Percentiles rank a stretch among this genome's conserved stretches.
These are phyloP conservation scores for Paraplagusia blochii DNA, from an alignment of 2,113 vertebrate genomes.

Conservation along the genomic window DNA sequence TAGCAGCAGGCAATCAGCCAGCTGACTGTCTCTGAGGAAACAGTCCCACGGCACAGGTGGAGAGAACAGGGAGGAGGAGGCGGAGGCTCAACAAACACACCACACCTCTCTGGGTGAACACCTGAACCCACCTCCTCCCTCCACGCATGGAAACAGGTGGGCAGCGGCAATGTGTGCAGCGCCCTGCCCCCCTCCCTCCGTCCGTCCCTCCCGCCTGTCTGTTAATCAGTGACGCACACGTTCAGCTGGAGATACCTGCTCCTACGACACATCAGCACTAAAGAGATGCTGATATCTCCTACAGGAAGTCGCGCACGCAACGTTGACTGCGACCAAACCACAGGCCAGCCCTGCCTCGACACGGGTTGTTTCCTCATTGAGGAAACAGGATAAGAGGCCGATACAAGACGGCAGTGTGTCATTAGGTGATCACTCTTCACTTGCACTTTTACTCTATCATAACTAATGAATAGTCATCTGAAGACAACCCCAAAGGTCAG, in stretches of 20 bases:
- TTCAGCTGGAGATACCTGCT: constrained; percentile 15
- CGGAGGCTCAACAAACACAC: constrained; percentile 57
- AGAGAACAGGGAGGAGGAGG: constrained; percentile 27
- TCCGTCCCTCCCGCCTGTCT: constrained; percentile 13
- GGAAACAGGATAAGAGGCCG: constrained; percentile 35
- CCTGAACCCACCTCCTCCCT: constrained; percentile 49
- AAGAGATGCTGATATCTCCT: constrained; percentile 10
- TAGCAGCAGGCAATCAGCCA: constrained; percentile 34
- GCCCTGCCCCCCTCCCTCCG: constrained; percentile 8
- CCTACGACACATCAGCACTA: constrained; percentile 20
- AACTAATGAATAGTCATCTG: constrained; percentile 48
- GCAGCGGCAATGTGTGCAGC: not conserved
- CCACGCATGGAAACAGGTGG: constrained; percentile 60
- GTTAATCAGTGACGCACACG: constrained; percentile 41
- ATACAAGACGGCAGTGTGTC: constrained; percentile 10
- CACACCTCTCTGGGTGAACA: constrained; percentile 54
- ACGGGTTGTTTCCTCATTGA: constrained; percentile 22
- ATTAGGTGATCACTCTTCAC: constrained; percentile 45
- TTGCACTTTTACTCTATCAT: constrained; percentile 52
- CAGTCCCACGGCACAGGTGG: constrained; percentile 36
- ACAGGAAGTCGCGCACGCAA: constrained; percentile 29
- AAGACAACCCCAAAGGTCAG: constrained; percentile 14
- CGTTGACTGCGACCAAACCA: constrained; percentile 7
- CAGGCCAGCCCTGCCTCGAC: not conserved
- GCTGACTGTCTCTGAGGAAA: constrained; percentile 21